Conservation (phyloP, 1,140 invertebrate species). For the Tetranychus urticae region DNA sequence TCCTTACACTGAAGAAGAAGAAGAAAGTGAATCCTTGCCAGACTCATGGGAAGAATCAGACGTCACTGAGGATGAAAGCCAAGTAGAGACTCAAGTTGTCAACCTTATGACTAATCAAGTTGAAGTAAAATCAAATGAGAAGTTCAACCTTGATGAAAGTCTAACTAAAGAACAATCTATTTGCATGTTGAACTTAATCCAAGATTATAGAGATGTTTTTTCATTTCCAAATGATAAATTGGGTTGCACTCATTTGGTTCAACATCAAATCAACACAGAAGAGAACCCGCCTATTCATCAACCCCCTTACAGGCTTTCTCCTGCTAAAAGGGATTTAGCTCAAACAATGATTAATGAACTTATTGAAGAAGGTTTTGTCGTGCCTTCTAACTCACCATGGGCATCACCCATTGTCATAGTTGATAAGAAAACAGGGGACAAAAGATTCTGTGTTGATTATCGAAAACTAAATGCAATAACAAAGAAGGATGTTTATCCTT, state of each 20-base stretch:
- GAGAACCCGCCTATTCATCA: neutral
- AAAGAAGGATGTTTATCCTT: conserved; percentile 17
- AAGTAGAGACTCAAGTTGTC: too few species aligned
- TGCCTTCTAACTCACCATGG: conserved; percentile 22
- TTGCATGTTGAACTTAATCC: neutral
- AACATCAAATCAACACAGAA: neutral
- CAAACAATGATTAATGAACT: conserved; percentile 1
- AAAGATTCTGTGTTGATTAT: conserved; percentile 27
- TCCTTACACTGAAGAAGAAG: too few species aligned
- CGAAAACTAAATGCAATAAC: conserved; percentile 20
- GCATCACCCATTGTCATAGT: conserved; percentile 24
- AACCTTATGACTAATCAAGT: too few species aligned
- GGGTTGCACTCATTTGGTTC: neutral
- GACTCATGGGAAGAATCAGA: too few species aligned
- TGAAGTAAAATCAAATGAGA: too few species aligned
- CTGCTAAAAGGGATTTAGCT: neutral
- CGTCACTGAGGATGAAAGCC: too few species aligned
- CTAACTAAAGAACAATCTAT: too few species aligned
- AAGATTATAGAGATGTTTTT: neutral
- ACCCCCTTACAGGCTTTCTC: neutral
- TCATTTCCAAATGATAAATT: neutral
- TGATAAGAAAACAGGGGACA: conserved; percentile 24
- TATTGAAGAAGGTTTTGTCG: conserved; percentile 22
- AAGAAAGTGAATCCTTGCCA: too few species aligned
- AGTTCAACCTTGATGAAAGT: too few species aligned